These are phyloP conservation scores for Drosophila yooni DNA, from an alignment of 2,888 invertebrate species.

Conservation along the genomic window DNA sequence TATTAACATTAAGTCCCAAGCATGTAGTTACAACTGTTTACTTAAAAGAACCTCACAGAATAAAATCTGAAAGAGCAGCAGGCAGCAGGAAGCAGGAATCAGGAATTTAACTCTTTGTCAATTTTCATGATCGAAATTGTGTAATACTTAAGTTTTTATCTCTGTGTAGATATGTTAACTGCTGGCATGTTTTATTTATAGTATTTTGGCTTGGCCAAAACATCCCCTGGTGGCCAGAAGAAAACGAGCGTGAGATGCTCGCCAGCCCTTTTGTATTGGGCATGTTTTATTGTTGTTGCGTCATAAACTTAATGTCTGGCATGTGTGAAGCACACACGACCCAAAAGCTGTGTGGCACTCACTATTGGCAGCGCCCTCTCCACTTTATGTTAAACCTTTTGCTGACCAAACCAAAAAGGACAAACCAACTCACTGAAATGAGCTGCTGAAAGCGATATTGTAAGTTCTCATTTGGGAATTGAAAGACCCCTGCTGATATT, in stretches of 20 bases:
- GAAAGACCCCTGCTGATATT: constrained; percentile 42
- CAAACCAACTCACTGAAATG: constrained; percentile 37
- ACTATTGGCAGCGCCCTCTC: constrained; percentile 43
- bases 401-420: constrained; percentile 64
- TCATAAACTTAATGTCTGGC: constrained; percentile 79
- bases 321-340: constrained; percentile 64
- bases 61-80: not conserved
- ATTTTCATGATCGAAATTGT: not conserved
- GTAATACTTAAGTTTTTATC: not conserved
- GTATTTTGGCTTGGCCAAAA: constrained; percentile 63
- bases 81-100: not conserved
- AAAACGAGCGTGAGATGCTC: constrained; percentile 19
- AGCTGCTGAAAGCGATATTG: constrained; percentile 51
- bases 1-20: too few species aligned
- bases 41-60: not conserved
- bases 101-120: not conserved
- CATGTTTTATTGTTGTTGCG: constrained; percentile 77
- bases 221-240: constrained; percentile 70
- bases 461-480: constrained; percentile 69
- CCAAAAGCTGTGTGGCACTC: constrained; percentile 21
- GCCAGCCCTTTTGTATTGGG: constrained; percentile 57
- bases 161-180: constrained; percentile 18
- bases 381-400: constrained; percentile 73
- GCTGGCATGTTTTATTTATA: constrained; percentile 79
- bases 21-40: not conserved